A percentile compares a stretch with the other conserved stretches of the same genome.
Conservation (phyloP, 2,888 invertebrate genomes). For the Ochropleura plecta region DNA sequence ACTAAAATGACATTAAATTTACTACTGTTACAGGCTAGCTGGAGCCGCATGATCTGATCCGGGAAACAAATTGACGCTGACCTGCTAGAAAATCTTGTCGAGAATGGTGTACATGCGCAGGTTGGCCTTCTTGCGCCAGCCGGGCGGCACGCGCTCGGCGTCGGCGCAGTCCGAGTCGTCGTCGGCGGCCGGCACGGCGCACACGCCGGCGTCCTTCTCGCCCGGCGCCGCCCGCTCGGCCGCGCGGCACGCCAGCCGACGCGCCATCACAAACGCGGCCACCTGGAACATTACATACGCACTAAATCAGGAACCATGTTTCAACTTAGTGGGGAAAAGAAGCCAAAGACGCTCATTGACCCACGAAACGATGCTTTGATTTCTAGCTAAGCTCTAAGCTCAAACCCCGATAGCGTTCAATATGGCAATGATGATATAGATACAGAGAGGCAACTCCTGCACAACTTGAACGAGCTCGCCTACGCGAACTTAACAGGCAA, state of each 20-base stretch:
- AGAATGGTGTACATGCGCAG: slow-evolving; percentile 88
- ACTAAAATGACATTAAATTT: no score
- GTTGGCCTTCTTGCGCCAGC: slow-evolving; percentile 87
- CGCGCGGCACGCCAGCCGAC: slow-evolving; percentile 69
- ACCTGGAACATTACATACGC: slow-evolving; percentile 70
- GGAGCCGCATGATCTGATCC: neutral
- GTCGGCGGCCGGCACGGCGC: slow-evolving; percentile 65
- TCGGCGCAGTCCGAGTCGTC: slow-evolving; percentile 73
- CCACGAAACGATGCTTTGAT: neutral
- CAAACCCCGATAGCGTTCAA: neutral
- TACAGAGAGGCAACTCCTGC: neutral
- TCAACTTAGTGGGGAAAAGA: neutral
- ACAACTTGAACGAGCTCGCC: neutral
- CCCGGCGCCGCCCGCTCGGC: slow-evolving; percentile 55
- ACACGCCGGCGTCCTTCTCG: slow-evolving; percentile 53
- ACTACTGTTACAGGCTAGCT: no score
- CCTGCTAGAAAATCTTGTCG: slow-evolving; percentile 90
- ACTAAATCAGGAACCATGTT: neutral
- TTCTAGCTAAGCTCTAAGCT: neutral
- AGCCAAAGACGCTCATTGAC: neutral
- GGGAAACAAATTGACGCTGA: slow-evolving; percentile 43
- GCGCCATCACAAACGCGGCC: slow-evolving; percentile 84
- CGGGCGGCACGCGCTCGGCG: slow-evolving; percentile 73
- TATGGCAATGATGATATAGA: neutral
- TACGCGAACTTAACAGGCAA: neutral